Conservation (phyloP, 2,113 vertebrate species). For the Egretta garzetta region DNA sequence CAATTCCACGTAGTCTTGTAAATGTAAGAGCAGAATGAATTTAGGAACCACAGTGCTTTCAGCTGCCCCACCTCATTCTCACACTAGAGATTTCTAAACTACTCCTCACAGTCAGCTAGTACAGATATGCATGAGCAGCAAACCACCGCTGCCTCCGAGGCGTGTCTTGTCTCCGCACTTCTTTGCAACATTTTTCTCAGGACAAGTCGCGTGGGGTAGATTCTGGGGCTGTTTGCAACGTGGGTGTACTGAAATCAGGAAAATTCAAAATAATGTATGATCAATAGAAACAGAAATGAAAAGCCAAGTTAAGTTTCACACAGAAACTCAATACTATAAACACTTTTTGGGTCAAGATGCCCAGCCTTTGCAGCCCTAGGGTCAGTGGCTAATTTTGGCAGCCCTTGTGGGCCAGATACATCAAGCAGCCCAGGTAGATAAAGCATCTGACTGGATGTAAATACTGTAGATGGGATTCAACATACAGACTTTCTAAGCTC, state of each 20-base stretch:
- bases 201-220: not conserved
- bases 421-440: not conserved
- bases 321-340: not conserved
- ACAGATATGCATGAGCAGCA: constrained; percentile 24
- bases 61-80: constrained; percentile 26
- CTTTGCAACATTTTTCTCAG: not conserved
- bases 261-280: not conserved
- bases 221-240: not conserved
- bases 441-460: not conserved
- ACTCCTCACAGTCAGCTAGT: not conserved
- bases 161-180: not conserved
- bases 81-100: constrained; percentile 33
- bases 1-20: not conserved
- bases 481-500: not conserved
- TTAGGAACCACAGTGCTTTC: constrained; percentile 36
- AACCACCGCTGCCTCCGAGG: not conserved
- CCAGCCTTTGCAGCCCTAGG: not conserved
- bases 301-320: not conserved
- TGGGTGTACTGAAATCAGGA: not conserved
- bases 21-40: not conserved
- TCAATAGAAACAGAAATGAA: not conserved
- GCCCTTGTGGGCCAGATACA: not conserved
- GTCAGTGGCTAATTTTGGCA: not conserved
- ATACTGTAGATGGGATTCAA: not conserved
- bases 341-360: not conserved